Conservation (phyloP, 2,888 invertebrate species). For the Aphidoletes aphidimyza region DNA sequence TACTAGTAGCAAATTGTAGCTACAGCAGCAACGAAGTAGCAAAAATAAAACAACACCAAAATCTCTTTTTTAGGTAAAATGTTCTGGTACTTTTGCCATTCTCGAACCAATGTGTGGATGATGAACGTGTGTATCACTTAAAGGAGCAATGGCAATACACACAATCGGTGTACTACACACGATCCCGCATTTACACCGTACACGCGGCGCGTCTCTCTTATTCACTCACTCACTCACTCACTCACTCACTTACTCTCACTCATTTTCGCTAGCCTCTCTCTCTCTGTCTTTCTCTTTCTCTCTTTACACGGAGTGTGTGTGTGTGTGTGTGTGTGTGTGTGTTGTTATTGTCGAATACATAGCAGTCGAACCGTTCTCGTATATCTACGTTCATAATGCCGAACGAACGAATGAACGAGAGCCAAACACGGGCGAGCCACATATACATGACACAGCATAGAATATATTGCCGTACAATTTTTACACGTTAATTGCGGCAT, state of each 20-base stretch:
- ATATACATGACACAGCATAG: conserved; percentile 44
- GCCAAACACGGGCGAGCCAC: not conserved
- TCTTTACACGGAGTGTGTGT: no score
- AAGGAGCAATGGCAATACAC: conserved; percentile 37
- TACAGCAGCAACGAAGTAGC: not conserved
- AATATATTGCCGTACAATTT: conserved; percentile 35
- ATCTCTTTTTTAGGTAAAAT: conserved; percentile 28
- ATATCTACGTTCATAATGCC: no score
- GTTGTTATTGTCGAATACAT: no score
- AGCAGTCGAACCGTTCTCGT: no score
- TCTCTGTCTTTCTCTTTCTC: no score
- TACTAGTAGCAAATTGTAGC: not conserved
- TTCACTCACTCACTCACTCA: no score
- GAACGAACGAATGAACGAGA: not conserved
- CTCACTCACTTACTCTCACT: no score
- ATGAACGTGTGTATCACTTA: conserved; percentile 44
- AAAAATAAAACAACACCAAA: conserved; percentile 24
- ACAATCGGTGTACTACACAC: conserved; percentile 18
- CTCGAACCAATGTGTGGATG: conserved; percentile 14
- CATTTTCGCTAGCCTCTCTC: no score
- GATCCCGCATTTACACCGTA: conserved; percentile 27
- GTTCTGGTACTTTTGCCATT: conserved; percentile 20
- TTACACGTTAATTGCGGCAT: conserved; percentile 52
- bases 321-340: no score
- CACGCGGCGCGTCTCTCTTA: no score